A percentile compares a stretch with the other conserved stretches of the same genome.
Evolutionary conservation across 1,140 invertebrate species (phyloP).

Genomic region (Drosophila mauritiana): DNA sequence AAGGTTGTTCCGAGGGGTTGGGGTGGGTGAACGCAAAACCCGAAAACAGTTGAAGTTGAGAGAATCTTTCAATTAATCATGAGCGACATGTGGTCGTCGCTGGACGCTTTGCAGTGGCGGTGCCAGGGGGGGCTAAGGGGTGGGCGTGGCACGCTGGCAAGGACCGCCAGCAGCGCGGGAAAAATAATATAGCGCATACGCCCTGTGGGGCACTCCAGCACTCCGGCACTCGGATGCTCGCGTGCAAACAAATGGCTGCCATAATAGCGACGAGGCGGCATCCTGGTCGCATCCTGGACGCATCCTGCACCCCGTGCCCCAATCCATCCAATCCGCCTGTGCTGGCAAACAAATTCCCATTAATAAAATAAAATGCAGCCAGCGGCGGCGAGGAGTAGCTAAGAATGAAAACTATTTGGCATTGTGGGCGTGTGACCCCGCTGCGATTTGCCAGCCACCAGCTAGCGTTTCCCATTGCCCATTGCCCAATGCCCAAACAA

Average conservation of each 20-base stretch:
- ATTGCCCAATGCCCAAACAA: constrained; percentile 1
- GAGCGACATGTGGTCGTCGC: constrained; percentile 76
- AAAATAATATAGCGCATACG: constrained; percentile 76
- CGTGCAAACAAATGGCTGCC: constrained; percentile 71
- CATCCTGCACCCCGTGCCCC: constrained; percentile 38
- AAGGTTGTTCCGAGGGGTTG: not conserved
- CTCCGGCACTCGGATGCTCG: constrained; percentile 33
- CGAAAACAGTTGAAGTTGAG: constrained; percentile 66
- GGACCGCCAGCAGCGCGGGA: constrained; percentile 69
- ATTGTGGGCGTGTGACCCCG: constrained; percentile 29
- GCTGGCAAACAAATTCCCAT: constrained; percentile 61
- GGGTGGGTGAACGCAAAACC: constrained; percentile 39
- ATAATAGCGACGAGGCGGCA: constrained; percentile 59
- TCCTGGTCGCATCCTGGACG: constrained; percentile 51
- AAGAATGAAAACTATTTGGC: constrained; percentile 60
- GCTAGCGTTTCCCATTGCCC: no score
- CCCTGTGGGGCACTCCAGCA: constrained; percentile 27
- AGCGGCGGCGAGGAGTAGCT: constrained; percentile 2
- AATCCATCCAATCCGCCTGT: not conserved
- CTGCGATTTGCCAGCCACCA: constrained; percentile 13
- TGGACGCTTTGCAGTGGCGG: constrained; percentile 4
- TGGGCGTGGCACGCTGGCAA: not conserved
- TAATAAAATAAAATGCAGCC: constrained; percentile 68
- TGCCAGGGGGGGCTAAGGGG: not conserved
- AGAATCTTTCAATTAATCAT: constrained; percentile 79